Conservation (phyloP, 2,113 vertebrate species). For the Phylloscopus trochiloides region DNA sequence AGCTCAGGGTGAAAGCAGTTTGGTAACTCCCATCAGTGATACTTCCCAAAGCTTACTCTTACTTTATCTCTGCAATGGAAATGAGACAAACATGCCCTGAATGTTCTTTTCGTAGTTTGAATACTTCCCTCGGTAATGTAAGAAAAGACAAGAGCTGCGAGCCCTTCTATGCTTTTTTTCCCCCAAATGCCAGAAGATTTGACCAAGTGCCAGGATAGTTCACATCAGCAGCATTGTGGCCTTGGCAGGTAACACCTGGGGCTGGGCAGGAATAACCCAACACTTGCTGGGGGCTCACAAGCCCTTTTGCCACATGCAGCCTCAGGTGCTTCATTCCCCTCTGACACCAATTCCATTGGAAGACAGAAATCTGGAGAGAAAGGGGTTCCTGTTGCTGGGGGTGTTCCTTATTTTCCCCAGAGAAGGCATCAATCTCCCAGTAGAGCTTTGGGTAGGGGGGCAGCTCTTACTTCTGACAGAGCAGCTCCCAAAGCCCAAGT, state of each 20-base stretch:
- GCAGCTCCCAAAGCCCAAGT: not conserved
- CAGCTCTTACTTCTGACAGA: not conserved
- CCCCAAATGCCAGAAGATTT: not conserved
- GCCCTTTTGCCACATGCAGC: not conserved
- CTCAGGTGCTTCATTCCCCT: not conserved
- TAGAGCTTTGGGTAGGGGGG: not conserved
- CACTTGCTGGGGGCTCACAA: not conserved
- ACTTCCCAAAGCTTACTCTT: not conserved
- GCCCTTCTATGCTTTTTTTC: accelerated
- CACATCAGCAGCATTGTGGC: not conserved
- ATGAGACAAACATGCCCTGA: not conserved
- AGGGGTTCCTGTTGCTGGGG: not conserved
- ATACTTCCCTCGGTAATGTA: not conserved
- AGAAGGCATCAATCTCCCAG: not conserved
- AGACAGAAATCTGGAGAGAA: not conserved
- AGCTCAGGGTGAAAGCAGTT: not conserved
- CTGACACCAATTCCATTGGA: not conserved
- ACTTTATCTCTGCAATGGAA: not conserved
- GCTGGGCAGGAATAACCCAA: not conserved
- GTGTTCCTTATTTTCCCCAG: not conserved
- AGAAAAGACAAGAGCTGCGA: not conserved
- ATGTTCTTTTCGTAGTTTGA: not conserved
- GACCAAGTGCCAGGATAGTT: accelerated
- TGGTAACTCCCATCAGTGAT: not conserved
- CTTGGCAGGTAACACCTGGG: not conserved